phyloP scores from a whole-genome alignment of 2,888 invertebrate genomes.

The Aproaerema taeniolella region DNA sequence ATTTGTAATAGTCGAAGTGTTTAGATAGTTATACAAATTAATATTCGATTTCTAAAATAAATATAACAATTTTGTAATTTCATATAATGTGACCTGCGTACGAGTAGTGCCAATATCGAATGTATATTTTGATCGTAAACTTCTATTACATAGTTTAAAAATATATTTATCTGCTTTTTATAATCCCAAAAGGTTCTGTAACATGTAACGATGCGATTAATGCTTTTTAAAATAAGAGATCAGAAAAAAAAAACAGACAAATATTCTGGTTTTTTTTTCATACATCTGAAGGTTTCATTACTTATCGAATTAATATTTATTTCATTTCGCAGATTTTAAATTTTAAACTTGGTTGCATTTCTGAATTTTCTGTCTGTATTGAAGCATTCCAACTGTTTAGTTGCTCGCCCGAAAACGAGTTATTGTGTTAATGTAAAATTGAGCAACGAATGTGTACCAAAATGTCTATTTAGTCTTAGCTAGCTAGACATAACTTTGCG shows the following conservation, averaged over 20 bases:
- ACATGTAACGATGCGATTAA: too few relatives aligned
- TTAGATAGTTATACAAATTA: conserved; percentile 35
- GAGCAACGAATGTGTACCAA: conserved; percentile 77
- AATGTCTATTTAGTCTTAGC: conserved; percentile 60
- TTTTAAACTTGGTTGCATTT: conserved; percentile 31
- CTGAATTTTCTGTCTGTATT: conserved; percentile 34
- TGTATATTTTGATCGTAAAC: conserved; percentile 46
- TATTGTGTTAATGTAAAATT: conserved; percentile 41
- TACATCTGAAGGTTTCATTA: neutral
- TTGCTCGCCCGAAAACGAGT: conserved; percentile 46
- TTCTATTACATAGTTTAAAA: conserved; percentile 47
- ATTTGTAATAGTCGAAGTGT: conserved; percentile 21
- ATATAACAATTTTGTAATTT: conserved; percentile 55
- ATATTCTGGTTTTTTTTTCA: too few relatives aligned
- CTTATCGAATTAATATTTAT: neutral
- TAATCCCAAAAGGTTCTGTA: too few relatives aligned
- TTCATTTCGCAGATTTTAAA: conserved; percentile 4
- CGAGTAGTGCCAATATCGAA: conserved; percentile 67
- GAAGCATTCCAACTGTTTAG: conserved; percentile 65
- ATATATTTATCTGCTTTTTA: too few relatives aligned
- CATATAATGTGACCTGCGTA: conserved; percentile 64
- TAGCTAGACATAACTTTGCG: conserved; percentile 59
- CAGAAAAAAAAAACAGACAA: too few relatives aligned
- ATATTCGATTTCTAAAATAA: conserved; percentile 24
- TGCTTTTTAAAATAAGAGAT: too few relatives aligned